Conservation (phyloP, 2,113 vertebrate species). For the Callorhinus ursinus region DNA sequence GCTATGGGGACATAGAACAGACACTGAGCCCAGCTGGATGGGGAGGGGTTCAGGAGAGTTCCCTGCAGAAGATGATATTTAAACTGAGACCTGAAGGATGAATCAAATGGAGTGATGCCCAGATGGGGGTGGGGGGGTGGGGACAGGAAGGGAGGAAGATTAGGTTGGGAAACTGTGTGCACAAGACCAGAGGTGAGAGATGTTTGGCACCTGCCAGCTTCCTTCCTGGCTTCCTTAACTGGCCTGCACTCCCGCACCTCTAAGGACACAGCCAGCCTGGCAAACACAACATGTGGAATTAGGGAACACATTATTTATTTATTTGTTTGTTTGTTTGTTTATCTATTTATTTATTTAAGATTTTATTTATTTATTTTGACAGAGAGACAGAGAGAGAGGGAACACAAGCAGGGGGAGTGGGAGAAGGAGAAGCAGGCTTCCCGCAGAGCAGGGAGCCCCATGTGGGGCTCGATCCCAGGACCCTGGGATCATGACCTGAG, state of each 20-base stretch:
- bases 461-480: too few relatives aligned
- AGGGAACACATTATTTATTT: not conserved
- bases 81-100: slow-evolving; percentile 30
- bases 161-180: not conserved
- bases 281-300: not conserved
- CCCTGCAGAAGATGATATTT: not conserved
- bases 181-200: not conserved
- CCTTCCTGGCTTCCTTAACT: not conserved
- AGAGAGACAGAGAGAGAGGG: too few relatives aligned
- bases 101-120: not conserved
- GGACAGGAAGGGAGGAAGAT: not conserved
- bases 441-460: too few relatives aligned
- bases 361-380: too few relatives aligned
- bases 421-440: too few relatives aligned
- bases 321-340: too few relatives aligned
- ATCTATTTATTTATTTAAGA: too few relatives aligned
- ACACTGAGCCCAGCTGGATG: not conserved
- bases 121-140: not conserved
- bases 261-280: not conserved
- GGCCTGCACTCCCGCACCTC: not conserved
- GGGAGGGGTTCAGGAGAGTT: not conserved
- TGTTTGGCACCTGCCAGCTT: not conserved
- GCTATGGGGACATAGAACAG: not conserved
- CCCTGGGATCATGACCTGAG: too few relatives aligned
- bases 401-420: too few relatives aligned